Base-by-base conservation (phyloP, 1,140 invertebrate genomes). In the Eumeta japonica region DNA sequence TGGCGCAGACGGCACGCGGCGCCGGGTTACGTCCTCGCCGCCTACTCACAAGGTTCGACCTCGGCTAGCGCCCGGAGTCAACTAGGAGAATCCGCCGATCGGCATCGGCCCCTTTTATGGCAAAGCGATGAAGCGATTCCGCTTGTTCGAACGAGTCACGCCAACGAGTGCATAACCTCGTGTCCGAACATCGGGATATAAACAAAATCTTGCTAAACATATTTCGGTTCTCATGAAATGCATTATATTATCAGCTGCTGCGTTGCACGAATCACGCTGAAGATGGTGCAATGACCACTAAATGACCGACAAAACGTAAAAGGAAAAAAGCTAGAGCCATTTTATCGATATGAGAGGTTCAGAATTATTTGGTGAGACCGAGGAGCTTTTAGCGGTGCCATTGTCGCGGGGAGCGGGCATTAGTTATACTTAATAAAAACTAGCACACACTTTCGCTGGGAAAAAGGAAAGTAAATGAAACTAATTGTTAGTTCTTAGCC, bases 401-500 rank as follows among this genome's bases (percentile, higher is more conserved):
- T 57, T 62, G 55, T 58, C 52, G 48, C 43, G 45, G 45, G 51
- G 49, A 52, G 50, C 48, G 45, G 36, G 15, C 38, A 45, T 48
- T 45, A 46, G 42, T 31, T 45, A 40, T 58, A 54, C 60, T 54
- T 47, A 52, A 49, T 36, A 49, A 37, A 42, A 61, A 58, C 55
- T 52, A 50, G 53, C 46, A 52, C 56, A 52, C 46, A 62, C 63
- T 67, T 67, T 67, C 61, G 39, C 55, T 57, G 50, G 48, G 45
- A 50, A 49, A 58, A 57, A 37, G 53, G 58, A 58, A 59, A 52
- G 43, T 24, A 7, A 24, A 24, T 24, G 20, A 7, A 5, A 5
- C 5, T 24, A 24, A 24, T 24, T 24, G 20, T 24, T 5, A 24
- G 20, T 24, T 24, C 20, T n/a, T 24, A n/a, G n/a, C n/a, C n/a